Evolutionary conservation across 2,888 invertebrate species (phyloP), one percentile per base, ranked within the genome.

Genomic region (Physocephala rufipes): DNA sequence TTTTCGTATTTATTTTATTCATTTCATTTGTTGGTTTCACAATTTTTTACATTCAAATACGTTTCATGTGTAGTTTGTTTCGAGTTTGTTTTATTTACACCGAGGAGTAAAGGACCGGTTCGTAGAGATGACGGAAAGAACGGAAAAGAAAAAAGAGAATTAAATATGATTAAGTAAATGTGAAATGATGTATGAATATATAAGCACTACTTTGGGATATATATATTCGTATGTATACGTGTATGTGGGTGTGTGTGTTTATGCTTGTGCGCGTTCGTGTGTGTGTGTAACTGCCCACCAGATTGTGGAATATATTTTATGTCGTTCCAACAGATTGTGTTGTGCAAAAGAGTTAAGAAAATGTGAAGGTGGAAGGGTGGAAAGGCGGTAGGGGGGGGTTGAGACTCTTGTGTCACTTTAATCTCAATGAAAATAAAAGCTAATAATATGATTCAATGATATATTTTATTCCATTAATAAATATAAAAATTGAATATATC

Each of bases 51-150:
- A 1, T 55, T 13, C 7, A n/a, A 21, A 15, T 43, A 63, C 45
- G 43, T 43, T 61, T n/a, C 61, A 28, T 55, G 30, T 62, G n/a
- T n/a, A 28, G 3, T 62, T 36, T n/a, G 43, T 30, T 36, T 62
- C 16, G 4, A 9, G 36, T 36, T 36, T 61, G 59, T 62, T 66
- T 71, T 49, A 51, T 67, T 53, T 53, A 13, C 53, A 28, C 15
- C 24, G 24, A 9, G 0, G 26, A 49, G 16, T 58, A n/a, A 26
- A 58, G 28, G 2, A 28, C 9, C 58, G 15, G 2, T 3, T 4
- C 15, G 24, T 64, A 15, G 47, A 28, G 58, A 58, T 7, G 13
- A 67, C 65, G 63, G 47, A 30, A 51, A 47, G 24, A 53, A 21
- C 4, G 19, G 28, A 15, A 59, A 28, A 26, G 2, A 59, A 59